Evolutionary conservation across 2,113 vertebrate genomes (phyloP).

Genomic region (Phyllostomus discolor): DNA sequence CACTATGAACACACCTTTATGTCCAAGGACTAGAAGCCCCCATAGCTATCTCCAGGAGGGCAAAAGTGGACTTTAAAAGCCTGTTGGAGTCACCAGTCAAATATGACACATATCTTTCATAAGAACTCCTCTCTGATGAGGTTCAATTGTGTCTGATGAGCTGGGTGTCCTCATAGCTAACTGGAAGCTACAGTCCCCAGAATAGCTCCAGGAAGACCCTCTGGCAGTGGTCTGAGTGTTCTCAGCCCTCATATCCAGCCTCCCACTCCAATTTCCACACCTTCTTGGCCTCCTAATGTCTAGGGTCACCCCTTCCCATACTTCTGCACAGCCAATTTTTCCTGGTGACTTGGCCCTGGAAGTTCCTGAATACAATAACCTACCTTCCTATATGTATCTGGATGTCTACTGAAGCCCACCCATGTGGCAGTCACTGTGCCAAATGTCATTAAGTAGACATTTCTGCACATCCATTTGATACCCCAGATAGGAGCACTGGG

Average conservation of each 20-base stretch:
- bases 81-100: not conserved
- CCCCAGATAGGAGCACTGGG: not conserved
- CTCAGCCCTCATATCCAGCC: not conserved
- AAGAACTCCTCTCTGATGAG: not conserved
- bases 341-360: not conserved
- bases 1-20: not conserved
- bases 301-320: not conserved
- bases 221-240: not conserved
- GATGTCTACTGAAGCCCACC: not conserved
- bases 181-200: not conserved
- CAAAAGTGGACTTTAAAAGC: not conserved
- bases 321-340: not conserved
- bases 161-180: not conserved
- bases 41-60: not conserved
- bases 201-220: no score
- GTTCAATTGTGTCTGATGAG: not conserved
- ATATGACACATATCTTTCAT: not conserved
- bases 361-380: not conserved
- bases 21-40: not conserved
- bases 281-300: not conserved
- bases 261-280: not conserved
- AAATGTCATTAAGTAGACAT: rapidly evolving
- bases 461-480: not conserved
- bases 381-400: not conserved
- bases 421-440: not conserved